Base-by-base conservation (phyloP, 2,113 vertebrate species). In the Prinia subflava region DNA sequence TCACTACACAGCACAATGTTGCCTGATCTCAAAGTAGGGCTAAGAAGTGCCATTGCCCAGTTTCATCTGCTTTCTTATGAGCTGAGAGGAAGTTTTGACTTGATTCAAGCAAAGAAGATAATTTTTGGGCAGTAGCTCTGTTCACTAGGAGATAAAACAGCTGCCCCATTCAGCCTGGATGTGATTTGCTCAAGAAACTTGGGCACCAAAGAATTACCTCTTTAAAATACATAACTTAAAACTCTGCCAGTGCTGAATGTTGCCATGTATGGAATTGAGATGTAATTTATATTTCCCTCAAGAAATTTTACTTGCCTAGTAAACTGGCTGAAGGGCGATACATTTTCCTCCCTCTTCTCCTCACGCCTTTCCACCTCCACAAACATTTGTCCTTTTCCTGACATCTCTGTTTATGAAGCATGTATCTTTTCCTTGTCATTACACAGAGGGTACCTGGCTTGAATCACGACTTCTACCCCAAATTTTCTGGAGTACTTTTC, bases 321-420 rank as follows among this genome's bases (percentile, higher is more conserved):
- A 70, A 90, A 78, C 14, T 62, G 41, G 24, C 41, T 8, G 0
- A 77, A 69, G 15, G 3, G 12, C 65, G 10, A 49, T 70, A 53
- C 6, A 52, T 25, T 64, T 84, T 87, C 46, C 9, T 69, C 35
- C 15, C 7, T 53, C 23, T 80, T 76, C 6, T 73, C 25, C 28
- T 85, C 5, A 49, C 0, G 0, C 10, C 17, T 35, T 75, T 93
- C n/a, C 11, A 75, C 19, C 13, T 57, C 14, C 28, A 30, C 27
- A 63, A 65, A 42, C 9, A n/a, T 31, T 67, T 50, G 13, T 37
- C 9, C 30, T 77, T 84, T 63, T 59, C 30, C 39, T 41, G 47
- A 42, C 35, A 46, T 53, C 20, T 87, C 25, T 63, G 2, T 37
- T 68, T 18, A 37, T 11, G 24, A 23, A 42, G 16, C 6, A 19